Conservation (phyloP, 1,140 invertebrate species). For the Scaptomyza pallida region DNA sequence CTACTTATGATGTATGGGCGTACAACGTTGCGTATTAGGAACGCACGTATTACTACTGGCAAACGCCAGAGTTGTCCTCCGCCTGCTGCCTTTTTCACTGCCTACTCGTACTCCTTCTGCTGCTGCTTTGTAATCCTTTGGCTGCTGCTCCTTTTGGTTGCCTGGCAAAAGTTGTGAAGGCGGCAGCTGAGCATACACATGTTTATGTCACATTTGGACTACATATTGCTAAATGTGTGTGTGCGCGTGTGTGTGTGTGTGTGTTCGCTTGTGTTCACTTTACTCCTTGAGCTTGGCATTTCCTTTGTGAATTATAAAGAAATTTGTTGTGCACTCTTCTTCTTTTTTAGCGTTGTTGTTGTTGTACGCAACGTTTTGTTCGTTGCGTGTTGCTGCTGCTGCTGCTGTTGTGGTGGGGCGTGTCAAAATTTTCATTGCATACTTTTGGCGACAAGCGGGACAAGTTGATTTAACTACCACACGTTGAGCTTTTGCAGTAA, state of each 20-base stretch:
- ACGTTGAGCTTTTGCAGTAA: slow-evolving; percentile 16
- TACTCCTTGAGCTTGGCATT: slow-evolving; percentile 66
- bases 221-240: slow-evolving; percentile 32
- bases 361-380: slow-evolving; percentile 48
- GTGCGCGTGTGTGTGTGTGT: slow-evolving; percentile 30
- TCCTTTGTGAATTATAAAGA: slow-evolving; percentile 82
- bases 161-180: slow-evolving; percentile 15
- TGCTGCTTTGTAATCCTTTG: slow-evolving; percentile 63
- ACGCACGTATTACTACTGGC: slow-evolving; percentile 62
- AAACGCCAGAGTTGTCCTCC: slow-evolving; percentile 11
- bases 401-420: slow-evolving; percentile 9
- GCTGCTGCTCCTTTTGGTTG: slow-evolving; percentile 64
- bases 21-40: slow-evolving; percentile 77
- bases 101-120: slow-evolving; percentile 25
- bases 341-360: slow-evolving; percentile 30
- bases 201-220: slow-evolving; percentile 78
- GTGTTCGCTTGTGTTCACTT: slow-evolving; percentile 40
- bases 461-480: slow-evolving; percentile 20
- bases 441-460: slow-evolving; percentile 57
- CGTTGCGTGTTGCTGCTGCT: slow-evolving; percentile 19
- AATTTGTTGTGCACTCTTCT: slow-evolving; percentile 59
- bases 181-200: slow-evolving; percentile 76
- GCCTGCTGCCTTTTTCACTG: slow-evolving; percentile 4
- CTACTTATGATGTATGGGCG: slow-evolving; percentile 49
- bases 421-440: slow-evolving; percentile 54